Conservation (phyloP, 2,113 vertebrate genomes). For the Oenanthe melanoleuca region DNA sequence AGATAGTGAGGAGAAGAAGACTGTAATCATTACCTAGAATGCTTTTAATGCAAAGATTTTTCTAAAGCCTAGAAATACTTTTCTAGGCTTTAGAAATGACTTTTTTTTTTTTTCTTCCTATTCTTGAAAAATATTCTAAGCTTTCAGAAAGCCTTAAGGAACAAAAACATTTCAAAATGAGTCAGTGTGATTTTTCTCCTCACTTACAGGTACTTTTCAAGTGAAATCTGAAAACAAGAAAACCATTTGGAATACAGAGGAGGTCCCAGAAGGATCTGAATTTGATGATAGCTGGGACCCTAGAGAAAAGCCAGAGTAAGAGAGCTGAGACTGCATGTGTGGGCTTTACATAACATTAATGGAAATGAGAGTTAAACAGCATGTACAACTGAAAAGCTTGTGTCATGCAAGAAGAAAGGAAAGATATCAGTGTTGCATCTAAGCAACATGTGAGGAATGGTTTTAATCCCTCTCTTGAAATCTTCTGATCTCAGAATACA, state of each 20-base stretch:
- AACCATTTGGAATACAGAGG: constrained; percentile 87
- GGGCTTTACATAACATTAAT: not conserved
- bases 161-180: not conserved
- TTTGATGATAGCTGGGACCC: constrained; percentile 83
- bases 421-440: not conserved
- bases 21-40: not conserved
- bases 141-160: not conserved
- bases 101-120: not conserved
- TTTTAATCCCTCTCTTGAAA: constrained; percentile 22
- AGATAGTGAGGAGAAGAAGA: not conserved
- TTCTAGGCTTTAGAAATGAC: not conserved
- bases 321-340: constrained; percentile 3
- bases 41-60: not conserved
- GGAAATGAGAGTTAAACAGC: not conserved
- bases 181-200: not conserved
- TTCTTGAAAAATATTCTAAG: not conserved
- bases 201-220: constrained; percentile 40
- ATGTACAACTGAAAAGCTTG: not conserved
- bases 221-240: constrained; percentile 68
- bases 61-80: not conserved
- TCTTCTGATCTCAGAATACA: constrained; percentile 5
- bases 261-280: constrained; percentile 84
- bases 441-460: not conserved
- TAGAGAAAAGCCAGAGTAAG: constrained; percentile 91
- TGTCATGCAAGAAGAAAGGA: not conserved